Evolutionary conservation across 1,140 invertebrate species (phyloP), one percentile per base, ranked within the genome.

Genomic region (Lethrus apterus): DNA sequence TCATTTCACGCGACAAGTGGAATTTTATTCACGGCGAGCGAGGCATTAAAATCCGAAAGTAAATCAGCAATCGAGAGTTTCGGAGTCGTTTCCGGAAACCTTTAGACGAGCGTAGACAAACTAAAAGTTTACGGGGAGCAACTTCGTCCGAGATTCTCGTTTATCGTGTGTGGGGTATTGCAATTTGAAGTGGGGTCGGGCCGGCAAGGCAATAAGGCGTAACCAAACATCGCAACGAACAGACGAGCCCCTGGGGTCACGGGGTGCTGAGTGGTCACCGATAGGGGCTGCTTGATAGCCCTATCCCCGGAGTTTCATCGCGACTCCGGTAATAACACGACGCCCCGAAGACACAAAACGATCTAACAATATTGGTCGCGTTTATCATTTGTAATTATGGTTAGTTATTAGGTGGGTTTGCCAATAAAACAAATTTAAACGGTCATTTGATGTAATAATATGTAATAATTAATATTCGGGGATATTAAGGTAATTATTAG

Each of bases 221-320:
- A 52, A 52, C 50, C 46, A 52, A 52, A 52, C 50, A 48, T 52
- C 42, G 41, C 45, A 46, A 44, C 31, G 33, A 48, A 41, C 23
- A 45, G 41, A 52, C 46, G 46, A 52, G 31, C 50, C 50, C 46
- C 35, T 29, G 46, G 31, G 50, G 50, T 32, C 29, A 44, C 46
- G 44, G 46, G 50, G 50, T 45, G 50, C 50, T 52, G 50, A 52
- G 46, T 52, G 50, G 50, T 52, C 50, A 52, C 50, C 41, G 50
- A 52, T 48, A 48, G 41, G 50, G 46, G 46, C 48, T 48, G 46
- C 44, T 38, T 38, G 35, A 38, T 38, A 21, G 35, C 14, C 18
- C 19, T 11, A 15, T 14, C 35, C 18, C 18, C 14, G 7, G 18
- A 38, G 14, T 21, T 38, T n/a, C 32, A 7, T 9, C 18, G n/a